Evolutionary conservation across 2,797 vertebrate genomes (phyloP).

Genomic region (Passerculus sandwichensis): DNA sequence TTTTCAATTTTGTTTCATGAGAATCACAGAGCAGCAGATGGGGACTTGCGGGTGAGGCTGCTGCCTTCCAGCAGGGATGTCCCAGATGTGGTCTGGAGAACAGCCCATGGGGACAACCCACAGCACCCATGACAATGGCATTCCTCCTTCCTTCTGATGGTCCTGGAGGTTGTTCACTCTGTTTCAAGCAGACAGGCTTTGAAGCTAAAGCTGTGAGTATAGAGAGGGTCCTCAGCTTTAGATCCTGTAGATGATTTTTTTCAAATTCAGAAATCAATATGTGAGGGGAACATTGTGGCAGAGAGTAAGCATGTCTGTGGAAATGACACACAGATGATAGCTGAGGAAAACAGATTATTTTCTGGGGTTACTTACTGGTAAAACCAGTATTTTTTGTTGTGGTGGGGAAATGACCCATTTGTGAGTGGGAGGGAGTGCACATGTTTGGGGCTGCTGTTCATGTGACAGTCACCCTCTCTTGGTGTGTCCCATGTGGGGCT

Average conservation of each 20-base stretch:
- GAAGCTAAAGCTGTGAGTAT: not conserved
- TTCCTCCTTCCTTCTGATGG: not conserved
- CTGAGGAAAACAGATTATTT: not conserved
- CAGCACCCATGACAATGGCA: not conserved
- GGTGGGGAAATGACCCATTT: not conserved
- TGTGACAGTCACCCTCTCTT: not conserved
- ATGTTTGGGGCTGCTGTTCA: not conserved
- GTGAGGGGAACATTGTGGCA: not conserved
- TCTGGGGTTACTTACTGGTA: not conserved
- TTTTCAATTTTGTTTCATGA: not conserved
- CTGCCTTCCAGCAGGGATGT: not conserved
- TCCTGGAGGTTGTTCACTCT: not conserved
- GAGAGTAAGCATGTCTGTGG: not conserved
- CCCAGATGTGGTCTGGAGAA: not conserved
- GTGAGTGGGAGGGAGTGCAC: not conserved
- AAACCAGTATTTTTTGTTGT: not conserved
- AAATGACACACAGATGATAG: not conserved
- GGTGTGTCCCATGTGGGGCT: not conserved
- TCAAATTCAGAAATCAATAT: not conserved
- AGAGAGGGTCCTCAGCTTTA: not conserved
- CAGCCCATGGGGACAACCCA: fast-evolving
- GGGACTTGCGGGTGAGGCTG: not conserved
- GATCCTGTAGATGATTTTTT: not conserved
- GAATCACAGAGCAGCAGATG: not conserved
- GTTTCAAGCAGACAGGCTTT: not conserved